These are phyloP conservation scores for Xestia xanthographa DNA, from an alignment of 2,888 invertebrate species.

Conservation along the genomic window DNA sequence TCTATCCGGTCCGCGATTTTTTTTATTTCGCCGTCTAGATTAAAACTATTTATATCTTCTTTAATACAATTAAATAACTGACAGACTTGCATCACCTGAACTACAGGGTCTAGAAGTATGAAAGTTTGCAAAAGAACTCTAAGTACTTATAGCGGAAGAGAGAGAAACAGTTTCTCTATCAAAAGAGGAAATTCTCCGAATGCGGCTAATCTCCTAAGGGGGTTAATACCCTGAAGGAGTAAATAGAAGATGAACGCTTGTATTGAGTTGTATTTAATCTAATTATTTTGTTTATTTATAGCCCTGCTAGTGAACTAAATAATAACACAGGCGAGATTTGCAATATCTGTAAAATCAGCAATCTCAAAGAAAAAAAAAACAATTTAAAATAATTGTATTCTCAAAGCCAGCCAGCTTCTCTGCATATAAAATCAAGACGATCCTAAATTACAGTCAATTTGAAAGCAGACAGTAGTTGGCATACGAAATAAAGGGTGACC, in stretches of 20 bases:
- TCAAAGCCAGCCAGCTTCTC: conserved; percentile 16
- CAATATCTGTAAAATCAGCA: background rate
- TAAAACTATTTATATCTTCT: no score
- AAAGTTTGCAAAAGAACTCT: background rate
- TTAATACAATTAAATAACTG: no score
- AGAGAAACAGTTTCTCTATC: no score
- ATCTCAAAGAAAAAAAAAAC: background rate
- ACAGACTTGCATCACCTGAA: no score
- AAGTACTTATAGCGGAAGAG: no score
- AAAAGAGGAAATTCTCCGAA: background rate
- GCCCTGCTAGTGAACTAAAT: background rate
- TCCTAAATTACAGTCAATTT: conserved; percentile 66
- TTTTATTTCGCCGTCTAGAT: no score
- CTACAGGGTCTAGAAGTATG: background rate
- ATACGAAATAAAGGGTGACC: conserved; percentile 63
- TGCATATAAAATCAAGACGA: conserved; percentile 63
- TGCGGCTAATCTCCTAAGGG: background rate
- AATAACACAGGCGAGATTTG: background rate
- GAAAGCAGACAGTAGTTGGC: conserved; percentile 68
- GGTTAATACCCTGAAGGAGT: background rate
- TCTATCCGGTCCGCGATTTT: no score
- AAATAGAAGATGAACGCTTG: background rate
- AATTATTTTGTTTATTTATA: background rate
- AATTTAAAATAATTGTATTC: conserved; percentile 12
- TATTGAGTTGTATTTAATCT: no score